Evolutionary conservation across 2,797 vertebrate species (phyloP).

Genomic region (Scleropages formosus): DNA sequence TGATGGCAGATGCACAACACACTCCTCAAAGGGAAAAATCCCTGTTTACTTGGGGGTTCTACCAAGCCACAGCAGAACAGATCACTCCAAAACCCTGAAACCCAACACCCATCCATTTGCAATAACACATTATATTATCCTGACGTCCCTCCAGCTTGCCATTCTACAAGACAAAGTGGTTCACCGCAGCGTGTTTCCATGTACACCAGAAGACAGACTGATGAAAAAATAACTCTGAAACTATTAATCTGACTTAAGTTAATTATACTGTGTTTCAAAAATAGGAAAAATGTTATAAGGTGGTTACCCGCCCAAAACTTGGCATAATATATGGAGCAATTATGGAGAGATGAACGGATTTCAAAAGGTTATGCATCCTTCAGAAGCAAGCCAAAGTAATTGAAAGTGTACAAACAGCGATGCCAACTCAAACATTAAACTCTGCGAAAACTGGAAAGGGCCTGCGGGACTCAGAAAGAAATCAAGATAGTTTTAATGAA

Average conservation of each 20-base stretch:
- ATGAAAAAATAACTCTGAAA: conserved; percentile 51
- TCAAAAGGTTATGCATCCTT: conserved; percentile 52
- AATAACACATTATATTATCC: conserved; percentile 44
- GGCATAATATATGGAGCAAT: conserved; percentile 54
- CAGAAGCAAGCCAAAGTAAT: conserved; percentile 47
- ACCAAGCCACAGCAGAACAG: background rate
- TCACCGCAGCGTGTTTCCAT: conserved; percentile 43
- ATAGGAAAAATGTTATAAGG: conserved; percentile 52
- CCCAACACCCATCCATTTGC: conserved; percentile 40
- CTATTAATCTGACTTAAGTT: conserved; percentile 46
- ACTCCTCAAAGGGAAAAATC: background rate
- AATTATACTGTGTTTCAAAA: conserved; percentile 42
- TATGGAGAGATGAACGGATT: conserved; percentile 56
- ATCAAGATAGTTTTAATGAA: conserved; percentile 44
- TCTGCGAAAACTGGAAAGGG: conserved; percentile 48
- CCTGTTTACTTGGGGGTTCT: background rate
- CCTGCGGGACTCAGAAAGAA: conserved; percentile 43
- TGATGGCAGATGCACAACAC: background rate
- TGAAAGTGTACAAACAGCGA: conserved; percentile 46
- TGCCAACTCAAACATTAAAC: conserved; percentile 61
- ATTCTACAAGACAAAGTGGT: conserved; percentile 41
- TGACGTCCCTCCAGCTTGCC: conserved; percentile 45
- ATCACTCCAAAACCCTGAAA: background rate
- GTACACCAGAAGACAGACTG: conserved; percentile 40
- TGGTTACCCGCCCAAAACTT: conserved; percentile 40